Base-by-base conservation (phyloP, 2,113 vertebrate genomes). In the Pollachius pollachius region DNA sequence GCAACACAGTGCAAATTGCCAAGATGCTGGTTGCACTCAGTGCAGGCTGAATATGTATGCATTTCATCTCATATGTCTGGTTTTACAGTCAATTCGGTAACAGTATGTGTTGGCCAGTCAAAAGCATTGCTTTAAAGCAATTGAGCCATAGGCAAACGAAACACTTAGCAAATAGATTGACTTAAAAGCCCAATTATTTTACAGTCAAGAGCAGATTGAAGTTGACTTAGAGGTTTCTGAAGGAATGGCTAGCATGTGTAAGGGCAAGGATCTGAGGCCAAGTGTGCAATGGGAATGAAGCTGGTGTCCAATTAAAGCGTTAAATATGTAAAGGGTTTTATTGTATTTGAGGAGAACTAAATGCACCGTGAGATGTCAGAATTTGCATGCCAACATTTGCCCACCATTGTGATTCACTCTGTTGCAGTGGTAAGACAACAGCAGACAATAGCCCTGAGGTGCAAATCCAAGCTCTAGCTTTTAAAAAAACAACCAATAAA, bases 381-480 rank as follows among this genome's bases (percentile, higher is more conserved):
- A 59, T 72, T 71, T 23, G 66, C 37, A 59, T 41, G 15, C 37
- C 6, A 23, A 81, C 61, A 79, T 74, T 68, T 71, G 21, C 62
- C 23, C 0, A 19, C 70, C 76, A 67, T 75, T 79, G 56, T 78
- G 82, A 83, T 78, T 77, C 57, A 70, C 70, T 81, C 73, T 27
- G 67, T 30, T 25, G 70, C 66, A 87, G 74, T 4, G 17, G 17
- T 62, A 37, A 68, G 83, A 85, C 82, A 86, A 81, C 65, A 23
- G 69, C 64, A 78, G 9, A 88, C 80, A 88, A 87, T 79, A 86
- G 77, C 78, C 74, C 63, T 62, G 72, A 85, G 84, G 82, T 84
- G 82, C 83, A 80, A 84, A 86, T 80, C 82, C 69, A 62, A 77
- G 69, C 1, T 30, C 30, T 30, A 30, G 30, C 30, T 65, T 70